These are phyloP conservation scores for Melanotaenia trifasciata DNA, from an alignment of 2,797 vertebrate species.

Conservation along the genomic window DNA sequence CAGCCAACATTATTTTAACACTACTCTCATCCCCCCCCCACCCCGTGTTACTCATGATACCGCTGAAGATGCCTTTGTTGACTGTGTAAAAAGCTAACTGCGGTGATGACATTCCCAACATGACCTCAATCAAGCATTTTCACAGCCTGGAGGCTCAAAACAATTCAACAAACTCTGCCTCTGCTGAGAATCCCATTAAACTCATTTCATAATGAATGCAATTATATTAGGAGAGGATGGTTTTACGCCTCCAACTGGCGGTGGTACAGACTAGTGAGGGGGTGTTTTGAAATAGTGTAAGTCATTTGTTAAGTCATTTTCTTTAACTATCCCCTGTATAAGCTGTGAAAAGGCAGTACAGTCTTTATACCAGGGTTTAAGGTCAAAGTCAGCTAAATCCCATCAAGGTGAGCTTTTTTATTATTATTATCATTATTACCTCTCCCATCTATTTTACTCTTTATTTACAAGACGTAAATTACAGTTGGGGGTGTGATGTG, in stretches of 20 bases:
- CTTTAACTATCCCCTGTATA: slow-evolving; percentile 7
- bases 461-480: not conserved
- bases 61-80: slow-evolving; percentile 65
- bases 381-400: slow-evolving; percentile 52
- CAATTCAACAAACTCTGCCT: slow-evolving; percentile 60
- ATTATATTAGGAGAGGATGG: slow-evolving; percentile 40
- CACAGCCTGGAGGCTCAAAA: slow-evolving; percentile 59
- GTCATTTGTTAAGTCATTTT: slow-evolving; percentile 39
- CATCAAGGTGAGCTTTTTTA: slow-evolving; percentile 64
- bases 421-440: not conserved
- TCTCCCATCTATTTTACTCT: not conserved
- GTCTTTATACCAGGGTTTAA: slow-evolving; percentile 41
- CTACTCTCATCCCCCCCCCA: slow-evolving; percentile 37
- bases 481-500: not conserved
- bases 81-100: slow-evolving; percentile 65
- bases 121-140: slow-evolving; percentile 75
- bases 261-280: slow-evolving; percentile 4
- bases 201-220: slow-evolving; percentile 67
- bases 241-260: slow-evolving; percentile 33
- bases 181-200: slow-evolving; percentile 58
- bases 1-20: slow-evolving; percentile 41
- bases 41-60: slow-evolving; percentile 46
- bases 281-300: slow-evolving; percentile 29
- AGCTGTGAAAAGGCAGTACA: slow-evolving; percentile 2
- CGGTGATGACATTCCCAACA: slow-evolving; percentile 66